A percentile compares a stretch with the other conserved stretches of the same genome.
Evolutionary conservation across 2,113 vertebrate species (phyloP).

Genomic region (Motacilla tschutschensis): DNA sequence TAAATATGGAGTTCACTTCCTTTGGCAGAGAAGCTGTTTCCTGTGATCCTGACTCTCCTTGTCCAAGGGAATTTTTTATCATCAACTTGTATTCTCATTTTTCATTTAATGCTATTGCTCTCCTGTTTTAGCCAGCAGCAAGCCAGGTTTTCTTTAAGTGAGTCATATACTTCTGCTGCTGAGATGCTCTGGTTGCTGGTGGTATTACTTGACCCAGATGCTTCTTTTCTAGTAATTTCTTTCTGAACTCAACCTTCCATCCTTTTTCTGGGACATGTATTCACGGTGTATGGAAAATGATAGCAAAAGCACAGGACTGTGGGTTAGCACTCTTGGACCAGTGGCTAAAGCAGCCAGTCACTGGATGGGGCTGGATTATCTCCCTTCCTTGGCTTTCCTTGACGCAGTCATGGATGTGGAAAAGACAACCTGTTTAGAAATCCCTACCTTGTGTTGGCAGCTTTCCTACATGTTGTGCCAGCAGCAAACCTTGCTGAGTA

Average conservation of each 20-base stretch:
- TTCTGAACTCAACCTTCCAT: not conserved
- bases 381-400: not conserved
- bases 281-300: not conserved
- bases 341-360: not conserved
- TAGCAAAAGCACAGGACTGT: not conserved
- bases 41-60: not conserved
- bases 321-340: not conserved
- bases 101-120: not conserved
- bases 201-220: not conserved
- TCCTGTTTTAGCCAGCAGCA: not conserved
- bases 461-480: not conserved
- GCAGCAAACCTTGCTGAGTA: not conserved
- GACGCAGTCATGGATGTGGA: not conserved
- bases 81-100: not conserved
- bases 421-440: not conserved
- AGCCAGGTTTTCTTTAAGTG: not conserved
- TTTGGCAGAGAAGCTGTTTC: not conserved
- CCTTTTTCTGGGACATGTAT: not conserved
- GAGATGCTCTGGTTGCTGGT: not conserved
- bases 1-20: not conserved
- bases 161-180: not conserved
- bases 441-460: not conserved
- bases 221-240: not conserved
- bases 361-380: not conserved
- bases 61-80: not conserved